Evolutionary conservation across 2,797 vertebrate species (phyloP).

Genomic region (Ibycter americanus): DNA sequence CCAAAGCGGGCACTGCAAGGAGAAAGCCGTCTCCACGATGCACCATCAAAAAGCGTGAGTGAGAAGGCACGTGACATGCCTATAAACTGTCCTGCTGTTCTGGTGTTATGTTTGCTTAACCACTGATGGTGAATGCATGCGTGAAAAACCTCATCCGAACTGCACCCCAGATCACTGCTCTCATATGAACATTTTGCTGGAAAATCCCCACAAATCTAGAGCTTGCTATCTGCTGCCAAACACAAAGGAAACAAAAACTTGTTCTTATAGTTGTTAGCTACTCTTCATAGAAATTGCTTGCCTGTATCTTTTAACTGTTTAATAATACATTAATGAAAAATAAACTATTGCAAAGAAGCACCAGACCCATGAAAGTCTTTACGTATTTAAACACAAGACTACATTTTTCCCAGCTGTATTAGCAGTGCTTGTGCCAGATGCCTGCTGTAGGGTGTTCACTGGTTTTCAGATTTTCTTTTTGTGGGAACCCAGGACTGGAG

Average conservation of each 20-base stretch:
- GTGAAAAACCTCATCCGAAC: neutral
- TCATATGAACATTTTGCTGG: neutral
- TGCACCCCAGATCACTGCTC: neutral
- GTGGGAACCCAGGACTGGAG: neutral
- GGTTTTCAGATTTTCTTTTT: neutral
- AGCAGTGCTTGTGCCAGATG: neutral
- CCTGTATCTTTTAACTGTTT: neutral
- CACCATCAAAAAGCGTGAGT: rapidly evolving
- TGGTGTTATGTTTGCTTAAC: neutral
- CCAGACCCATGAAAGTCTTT: neutral
- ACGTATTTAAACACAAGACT: neutral
- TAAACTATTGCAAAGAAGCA: constrained; percentile 20
- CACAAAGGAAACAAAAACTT: neutral
- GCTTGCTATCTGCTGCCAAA: constrained; percentile 14
- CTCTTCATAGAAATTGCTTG: neutral
- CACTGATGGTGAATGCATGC: neutral
- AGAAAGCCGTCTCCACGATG: neutral
- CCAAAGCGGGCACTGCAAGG: neutral
- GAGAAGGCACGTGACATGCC: rapidly evolving
- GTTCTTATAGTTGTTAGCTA: neutral
- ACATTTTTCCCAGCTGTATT: neutral
- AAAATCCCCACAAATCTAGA: neutral
- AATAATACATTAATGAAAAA: constrained; percentile 7
- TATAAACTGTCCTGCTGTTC: neutral
- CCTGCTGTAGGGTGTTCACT: neutral